Conservation (phyloP, 1,140 invertebrate genomes). For the Drosophila busckii region DNA sequence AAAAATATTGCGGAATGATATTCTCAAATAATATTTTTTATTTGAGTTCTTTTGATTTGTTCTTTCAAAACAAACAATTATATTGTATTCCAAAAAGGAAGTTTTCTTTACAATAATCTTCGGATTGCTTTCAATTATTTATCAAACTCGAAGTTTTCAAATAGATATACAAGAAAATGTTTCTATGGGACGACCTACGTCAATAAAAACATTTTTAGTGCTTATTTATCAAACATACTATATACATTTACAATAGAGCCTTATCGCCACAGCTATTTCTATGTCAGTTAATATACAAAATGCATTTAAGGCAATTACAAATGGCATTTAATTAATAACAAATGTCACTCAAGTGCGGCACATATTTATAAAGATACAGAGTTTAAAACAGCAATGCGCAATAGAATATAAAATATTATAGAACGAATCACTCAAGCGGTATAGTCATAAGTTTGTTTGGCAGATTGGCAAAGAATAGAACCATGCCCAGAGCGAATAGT, state of each 20-base stretch:
- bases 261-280: slow-evolving; percentile 11
- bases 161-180: too few relatives aligned
- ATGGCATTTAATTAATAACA: slow-evolving; percentile 47
- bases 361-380: neutral
- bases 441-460: slow-evolving; percentile 35
- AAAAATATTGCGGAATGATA: too few relatives aligned
- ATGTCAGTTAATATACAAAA: slow-evolving; percentile 1
- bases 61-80: too few relatives aligned
- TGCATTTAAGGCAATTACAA: slow-evolving; percentile 22
- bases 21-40: too few relatives aligned
- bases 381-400: neutral
- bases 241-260: neutral
- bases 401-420: slow-evolving; percentile 24
- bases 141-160: too few relatives aligned
- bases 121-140: too few relatives aligned
- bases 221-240: neutral
- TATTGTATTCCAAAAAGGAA: too few relatives aligned
- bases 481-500: slow-evolving; percentile 17
- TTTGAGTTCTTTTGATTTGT: too few relatives aligned
- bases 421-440: slow-evolving; percentile 29
- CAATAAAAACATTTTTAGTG: slow-evolving; percentile 5
- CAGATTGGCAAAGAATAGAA: slow-evolving; percentile 37
- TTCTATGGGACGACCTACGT: neutral
- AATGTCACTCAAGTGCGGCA: neutral
- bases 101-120: too few relatives aligned